Evolutionary conservation across 2,113 vertebrate species (phyloP).

Genomic region (Festucalex cinctus): DNA sequence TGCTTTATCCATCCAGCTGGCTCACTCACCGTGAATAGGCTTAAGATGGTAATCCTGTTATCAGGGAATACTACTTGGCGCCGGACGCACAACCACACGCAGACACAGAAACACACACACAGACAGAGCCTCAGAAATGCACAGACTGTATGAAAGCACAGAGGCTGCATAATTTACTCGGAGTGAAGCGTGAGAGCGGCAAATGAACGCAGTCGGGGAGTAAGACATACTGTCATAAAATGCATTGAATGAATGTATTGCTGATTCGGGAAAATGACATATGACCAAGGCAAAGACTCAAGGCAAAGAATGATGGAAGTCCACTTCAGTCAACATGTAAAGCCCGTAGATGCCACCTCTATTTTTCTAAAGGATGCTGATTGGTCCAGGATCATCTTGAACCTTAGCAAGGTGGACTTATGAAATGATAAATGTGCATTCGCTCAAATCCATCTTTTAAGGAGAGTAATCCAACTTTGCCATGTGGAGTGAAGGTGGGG

Average conservation of each 20-base stretch:
- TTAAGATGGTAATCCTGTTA: constrained; percentile 73
- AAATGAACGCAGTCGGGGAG: background rate
- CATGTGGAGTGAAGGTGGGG: constrained; percentile 16
- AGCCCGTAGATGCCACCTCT: background rate
- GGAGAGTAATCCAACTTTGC: constrained; percentile 9
- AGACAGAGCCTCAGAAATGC: constrained; percentile 30
- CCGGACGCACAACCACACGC: constrained; percentile 30
- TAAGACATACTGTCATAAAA: background rate
- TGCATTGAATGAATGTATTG: background rate
- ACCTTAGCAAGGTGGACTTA: background rate
- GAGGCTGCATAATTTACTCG: background rate
- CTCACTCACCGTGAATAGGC: constrained; percentile 64
- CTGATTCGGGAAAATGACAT: background rate
- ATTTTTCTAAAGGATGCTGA: background rate
- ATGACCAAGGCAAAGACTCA: too few species aligned
- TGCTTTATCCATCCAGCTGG: constrained; percentile 68
- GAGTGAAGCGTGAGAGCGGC: background rate
- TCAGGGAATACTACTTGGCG: constrained; percentile 64
- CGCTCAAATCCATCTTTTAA: constrained; percentile 2
- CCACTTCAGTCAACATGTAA: too few species aligned
- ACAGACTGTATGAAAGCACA: background rate
- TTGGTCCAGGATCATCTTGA: background rate
- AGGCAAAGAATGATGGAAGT: too few species aligned
- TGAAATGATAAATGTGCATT: background rate
- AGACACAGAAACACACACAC: constrained; percentile 24